These are phyloP conservation scores for Drosophila paranaensis DNA, from an alignment of 2,888 invertebrate genomes.

Conservation along the genomic window DNA sequence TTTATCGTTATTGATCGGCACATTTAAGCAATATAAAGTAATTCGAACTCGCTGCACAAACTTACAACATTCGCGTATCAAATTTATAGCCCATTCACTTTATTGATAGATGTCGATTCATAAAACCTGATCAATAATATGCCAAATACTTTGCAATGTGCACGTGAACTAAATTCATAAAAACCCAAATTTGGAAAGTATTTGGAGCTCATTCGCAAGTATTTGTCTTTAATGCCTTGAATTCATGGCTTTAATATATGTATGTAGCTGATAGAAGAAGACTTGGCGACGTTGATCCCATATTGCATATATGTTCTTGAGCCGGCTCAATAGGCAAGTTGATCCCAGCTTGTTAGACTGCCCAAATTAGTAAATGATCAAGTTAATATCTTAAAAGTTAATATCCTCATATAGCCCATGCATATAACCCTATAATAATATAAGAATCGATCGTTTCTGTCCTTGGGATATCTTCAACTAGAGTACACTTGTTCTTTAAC, in stretches of 20 bases:
- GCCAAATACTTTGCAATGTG: background rate
- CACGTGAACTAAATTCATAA: background rate
- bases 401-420: no score
- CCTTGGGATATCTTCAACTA: no score
- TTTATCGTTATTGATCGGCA: background rate
- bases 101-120: background rate
- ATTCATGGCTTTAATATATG: no score
- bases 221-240: background rate
- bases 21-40: background rate
- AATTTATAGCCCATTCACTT: slow-evolving; percentile 2
- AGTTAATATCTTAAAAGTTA: no score
- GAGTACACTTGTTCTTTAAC: no score
- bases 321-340: background rate
- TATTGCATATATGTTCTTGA: background rate
- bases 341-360: background rate
- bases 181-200: background rate
- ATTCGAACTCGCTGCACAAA: background rate
- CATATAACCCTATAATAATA: no score
- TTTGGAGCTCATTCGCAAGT: background rate
- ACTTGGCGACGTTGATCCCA: background rate
- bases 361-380: no score
- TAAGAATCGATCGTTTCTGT: no score
- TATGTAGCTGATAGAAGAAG: no score
- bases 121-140: background rate
- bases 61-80: background rate